phyloP scores from a whole-genome alignment of 2,113 vertebrate genomes.

The Pachycephala philippinensis region DNA sequence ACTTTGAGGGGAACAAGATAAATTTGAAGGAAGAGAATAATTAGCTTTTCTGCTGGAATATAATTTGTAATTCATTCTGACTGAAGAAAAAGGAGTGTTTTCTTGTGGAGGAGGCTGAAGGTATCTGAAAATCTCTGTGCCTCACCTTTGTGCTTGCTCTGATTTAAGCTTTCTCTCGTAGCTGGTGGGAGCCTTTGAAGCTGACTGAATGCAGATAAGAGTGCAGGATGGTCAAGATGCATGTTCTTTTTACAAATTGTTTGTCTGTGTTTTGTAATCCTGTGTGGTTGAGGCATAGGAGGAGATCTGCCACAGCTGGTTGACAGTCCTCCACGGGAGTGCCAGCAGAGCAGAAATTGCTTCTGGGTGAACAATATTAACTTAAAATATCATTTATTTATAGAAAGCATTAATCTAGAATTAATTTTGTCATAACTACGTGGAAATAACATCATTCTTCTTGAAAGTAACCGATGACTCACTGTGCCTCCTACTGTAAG shows the following conservation, averaged over 20 bases:
- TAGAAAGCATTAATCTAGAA: neutral
- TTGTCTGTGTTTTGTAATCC: neutral
- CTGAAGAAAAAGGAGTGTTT: neutral
- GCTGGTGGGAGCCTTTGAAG: neutral
- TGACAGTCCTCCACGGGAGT: neutral
- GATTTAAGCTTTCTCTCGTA: neutral
- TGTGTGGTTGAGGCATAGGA: accelerated
- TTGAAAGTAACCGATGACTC: neutral
- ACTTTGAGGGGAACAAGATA: neutral
- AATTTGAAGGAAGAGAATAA: neutral
- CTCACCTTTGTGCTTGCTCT: neutral
- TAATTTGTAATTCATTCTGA: neutral
- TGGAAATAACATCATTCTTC: neutral
- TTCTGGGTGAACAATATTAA: neutral
- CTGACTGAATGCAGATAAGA: neutral
- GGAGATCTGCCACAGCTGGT: neutral
- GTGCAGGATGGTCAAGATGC: neutral
- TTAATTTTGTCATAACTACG: neutral
- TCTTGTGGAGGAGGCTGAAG: neutral
- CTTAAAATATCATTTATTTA: neutral
- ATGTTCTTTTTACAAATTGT: neutral
- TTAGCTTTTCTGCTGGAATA: neutral
- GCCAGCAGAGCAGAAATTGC: neutral
- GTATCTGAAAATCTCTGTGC: neutral
- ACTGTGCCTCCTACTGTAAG: neutral